These are phyloP conservation scores for Phyllotreta cruciferae DNA, from an alignment of 2,888 invertebrate genomes.

Conservation along the genomic window DNA sequence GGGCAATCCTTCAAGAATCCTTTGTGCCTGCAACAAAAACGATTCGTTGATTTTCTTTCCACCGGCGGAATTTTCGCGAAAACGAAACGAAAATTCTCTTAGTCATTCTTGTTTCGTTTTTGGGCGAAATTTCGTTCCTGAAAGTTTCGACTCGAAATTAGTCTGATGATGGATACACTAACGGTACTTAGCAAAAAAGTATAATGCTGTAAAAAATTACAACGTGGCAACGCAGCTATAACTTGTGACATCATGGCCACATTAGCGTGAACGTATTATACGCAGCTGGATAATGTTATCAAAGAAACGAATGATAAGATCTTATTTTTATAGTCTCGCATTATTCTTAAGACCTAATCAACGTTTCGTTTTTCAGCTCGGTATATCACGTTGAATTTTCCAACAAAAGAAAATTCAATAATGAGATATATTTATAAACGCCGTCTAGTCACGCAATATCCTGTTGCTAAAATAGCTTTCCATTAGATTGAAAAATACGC, in stretches of 20 bases:
- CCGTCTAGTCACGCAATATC: slow-evolving; percentile 8
- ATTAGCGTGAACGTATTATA: too few species aligned
- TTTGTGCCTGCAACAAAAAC: slow-evolving; percentile 81
- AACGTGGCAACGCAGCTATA: too few species aligned
- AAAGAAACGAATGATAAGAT: too few species aligned
- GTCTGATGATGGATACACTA: slow-evolving; percentile 1
- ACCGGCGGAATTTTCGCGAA: neutral
- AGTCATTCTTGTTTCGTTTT: neutral
- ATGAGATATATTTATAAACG: slow-evolving; percentile 5
- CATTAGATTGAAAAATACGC: slow-evolving; percentile 8
- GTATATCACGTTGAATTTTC: neutral
- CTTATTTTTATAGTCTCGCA: too few species aligned
- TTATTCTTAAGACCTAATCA: neutral
- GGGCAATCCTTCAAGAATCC: slow-evolving; percentile 97
- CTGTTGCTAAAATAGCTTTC: slow-evolving; percentile 13
- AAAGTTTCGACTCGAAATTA: too few species aligned
- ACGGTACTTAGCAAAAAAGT: too few species aligned
- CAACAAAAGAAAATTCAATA: slow-evolving; percentile 12
- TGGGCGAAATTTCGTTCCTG: neutral
- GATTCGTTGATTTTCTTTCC: slow-evolving; percentile 28
- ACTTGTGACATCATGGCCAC: too few species aligned
- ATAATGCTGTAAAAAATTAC: too few species aligned
- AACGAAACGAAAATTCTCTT: neutral
- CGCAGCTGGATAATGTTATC: too few species aligned
- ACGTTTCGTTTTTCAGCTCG: neutral